Base-by-base conservation (phyloP, 2,797 vertebrate species). In the Pseudopleuronectes americanus region DNA sequence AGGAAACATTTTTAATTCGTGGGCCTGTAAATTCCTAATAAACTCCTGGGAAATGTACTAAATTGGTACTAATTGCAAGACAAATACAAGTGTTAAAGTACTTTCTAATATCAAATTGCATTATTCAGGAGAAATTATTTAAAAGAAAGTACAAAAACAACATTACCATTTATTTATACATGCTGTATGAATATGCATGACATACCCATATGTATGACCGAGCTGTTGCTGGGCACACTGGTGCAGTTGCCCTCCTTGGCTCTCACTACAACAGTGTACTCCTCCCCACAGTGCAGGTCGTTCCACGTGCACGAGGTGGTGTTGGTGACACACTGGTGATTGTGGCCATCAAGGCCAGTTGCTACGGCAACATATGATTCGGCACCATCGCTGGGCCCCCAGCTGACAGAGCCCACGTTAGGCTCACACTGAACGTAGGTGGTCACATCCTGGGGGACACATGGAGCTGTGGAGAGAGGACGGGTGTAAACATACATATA, bases 251-350 rank as follows among this genome's bases (percentile, higher is more conserved):
- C 62, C 16, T 78, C 74, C n/a, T 81, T 72, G 8, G 92, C 91
- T n/a, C 31, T 90, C 49, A 94, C 89, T 10, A 58, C 73, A 8
- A 93, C 87, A 3, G 65, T 84, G 85, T 94, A 94, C 31, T 77
- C 45, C 24, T 92, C 89, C 43, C 91, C 90, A 71, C 93, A 94
- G 71, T 87, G 90, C 70, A 94, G 83, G 62, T 88, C 58, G 0
- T 53, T 68, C 87, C 90, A 93, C 55, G 85, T 90, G 81, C 91
- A 94, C 31, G 31, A 60, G 17, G 89, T 89, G 68, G 47, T 61
- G 58, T 85, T 88, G 60, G 83, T 87, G 60, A 58, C 38, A 57
- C 90, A 93, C 33, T 1, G 49, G 66, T 91, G 89, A 13, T 47
- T 38, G 76, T 90, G 81, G 31, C 83, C 85, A 14, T 92, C 84